Conservation (phyloP, 2,113 vertebrate genomes). For the Myrmophylax atrothorax region DNA sequence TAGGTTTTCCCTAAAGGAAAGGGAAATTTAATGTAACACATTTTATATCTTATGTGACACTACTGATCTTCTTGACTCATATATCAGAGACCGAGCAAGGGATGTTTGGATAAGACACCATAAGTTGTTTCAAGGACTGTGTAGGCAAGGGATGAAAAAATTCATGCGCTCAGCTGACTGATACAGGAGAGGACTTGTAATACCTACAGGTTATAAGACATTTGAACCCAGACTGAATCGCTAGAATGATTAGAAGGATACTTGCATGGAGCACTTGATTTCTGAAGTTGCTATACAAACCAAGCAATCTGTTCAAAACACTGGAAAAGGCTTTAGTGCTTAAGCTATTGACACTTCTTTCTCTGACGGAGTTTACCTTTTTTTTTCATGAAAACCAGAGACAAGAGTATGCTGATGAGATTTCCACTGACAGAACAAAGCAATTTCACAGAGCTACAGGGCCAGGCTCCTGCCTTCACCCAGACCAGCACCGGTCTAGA, state of each 20-base stretch:
- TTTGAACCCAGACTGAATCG: not conserved
- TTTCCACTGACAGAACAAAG: not conserved
- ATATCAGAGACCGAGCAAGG: not conserved
- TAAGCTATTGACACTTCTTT: conserved; percentile 32
- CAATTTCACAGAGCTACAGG: not conserved
- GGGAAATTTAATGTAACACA: not conserved
- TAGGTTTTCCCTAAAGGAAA: not conserved
- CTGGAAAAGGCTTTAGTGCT: conserved; percentile 7
- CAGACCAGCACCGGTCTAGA: not conserved
- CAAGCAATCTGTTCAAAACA: conserved; percentile 40
- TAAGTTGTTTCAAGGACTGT: not conserved
- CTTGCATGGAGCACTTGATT: not conserved
- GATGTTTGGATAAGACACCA: not conserved
- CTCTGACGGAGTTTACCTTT: not conserved
- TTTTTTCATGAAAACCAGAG: not conserved
- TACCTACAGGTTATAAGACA: not conserved
- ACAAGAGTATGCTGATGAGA: conserved; percentile 2
- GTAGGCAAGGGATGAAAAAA: not conserved
- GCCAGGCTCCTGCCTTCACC: not conserved
- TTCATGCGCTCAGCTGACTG: not conserved
- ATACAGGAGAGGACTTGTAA: not conserved
- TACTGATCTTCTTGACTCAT: not conserved
- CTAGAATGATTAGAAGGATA: conserved; percentile 3
- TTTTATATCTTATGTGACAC: not conserved
- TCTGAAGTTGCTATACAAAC: not conserved